Conservation (phyloP, 2,888 invertebrate genomes). For the Amitus sp. region DNA sequence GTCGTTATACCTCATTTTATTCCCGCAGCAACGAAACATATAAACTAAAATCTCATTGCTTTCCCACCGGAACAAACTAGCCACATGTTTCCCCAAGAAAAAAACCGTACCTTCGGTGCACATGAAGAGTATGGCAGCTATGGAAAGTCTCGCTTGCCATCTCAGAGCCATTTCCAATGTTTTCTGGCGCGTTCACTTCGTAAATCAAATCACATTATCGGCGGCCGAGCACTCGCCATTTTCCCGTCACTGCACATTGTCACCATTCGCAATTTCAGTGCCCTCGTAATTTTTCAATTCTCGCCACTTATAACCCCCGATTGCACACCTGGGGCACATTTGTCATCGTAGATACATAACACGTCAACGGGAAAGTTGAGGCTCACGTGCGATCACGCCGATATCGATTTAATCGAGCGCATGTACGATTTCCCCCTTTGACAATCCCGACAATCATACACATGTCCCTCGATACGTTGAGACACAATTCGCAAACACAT, state of each 20-base stretch:
- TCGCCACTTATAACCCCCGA: slow-evolving; percentile 4
- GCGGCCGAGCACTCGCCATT: slow-evolving; percentile 12
- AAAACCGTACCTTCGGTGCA: slow-evolving; percentile 60
- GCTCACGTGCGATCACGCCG: not conserved
- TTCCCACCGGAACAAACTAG: not conserved
- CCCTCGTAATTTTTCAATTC: slow-evolving; percentile 5
- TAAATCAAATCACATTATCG: slow-evolving; percentile 47
- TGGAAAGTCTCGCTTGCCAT: slow-evolving; percentile 64
- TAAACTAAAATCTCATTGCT: not conserved
- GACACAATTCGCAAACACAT: slow-evolving; percentile 25
- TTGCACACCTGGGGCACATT: slow-evolving; percentile 8
- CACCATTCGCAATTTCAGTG: slow-evolving; percentile 7
- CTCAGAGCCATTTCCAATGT: slow-evolving; percentile 62
- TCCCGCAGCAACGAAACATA: too few relatives aligned
- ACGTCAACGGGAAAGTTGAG: not conserved
- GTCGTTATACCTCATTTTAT: too few relatives aligned
- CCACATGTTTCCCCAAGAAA: too few relatives aligned
- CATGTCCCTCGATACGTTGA: slow-evolving; percentile 31
- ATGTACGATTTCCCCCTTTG: slow-evolving; percentile 5
- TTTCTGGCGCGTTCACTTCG: slow-evolving; percentile 43
- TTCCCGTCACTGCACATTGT: slow-evolving; percentile 9
- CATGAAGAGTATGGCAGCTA: slow-evolving; percentile 64
- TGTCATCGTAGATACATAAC: not conserved
- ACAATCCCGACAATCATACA: slow-evolving; percentile 8
- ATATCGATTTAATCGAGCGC: slow-evolving; percentile 5